phyloP scores from a whole-genome alignment of 2,888 invertebrate species.

The Phyto melanocephala region DNA sequence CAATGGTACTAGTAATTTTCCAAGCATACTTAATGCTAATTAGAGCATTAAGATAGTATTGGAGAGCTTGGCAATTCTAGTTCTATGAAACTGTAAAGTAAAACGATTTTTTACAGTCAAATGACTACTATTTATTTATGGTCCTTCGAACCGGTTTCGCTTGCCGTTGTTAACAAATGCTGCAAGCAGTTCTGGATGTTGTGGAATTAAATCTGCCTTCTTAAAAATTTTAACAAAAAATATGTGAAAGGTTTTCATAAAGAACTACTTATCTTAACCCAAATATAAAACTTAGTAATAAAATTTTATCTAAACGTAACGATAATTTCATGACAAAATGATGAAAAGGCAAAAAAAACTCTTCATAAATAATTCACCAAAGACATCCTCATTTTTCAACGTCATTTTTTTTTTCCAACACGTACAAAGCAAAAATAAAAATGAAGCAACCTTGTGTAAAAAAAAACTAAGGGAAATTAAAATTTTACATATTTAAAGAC shows the following conservation, averaged over 20 bases:
- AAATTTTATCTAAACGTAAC: background rate
- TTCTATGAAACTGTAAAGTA: too few species aligned
- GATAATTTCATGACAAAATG: background rate
- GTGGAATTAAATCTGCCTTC: too few species aligned
- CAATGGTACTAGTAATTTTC: too few species aligned
- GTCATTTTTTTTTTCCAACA: background rate
- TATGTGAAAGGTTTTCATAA: background rate
- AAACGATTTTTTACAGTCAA: too few species aligned
- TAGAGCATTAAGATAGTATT: too few species aligned
- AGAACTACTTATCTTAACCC: background rate
- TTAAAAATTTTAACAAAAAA: background rate
- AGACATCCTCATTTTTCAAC: background rate
- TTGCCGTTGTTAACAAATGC: too few species aligned
- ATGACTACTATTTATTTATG: too few species aligned
- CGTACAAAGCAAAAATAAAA: background rate
- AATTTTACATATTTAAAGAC: background rate
- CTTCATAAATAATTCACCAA: background rate
- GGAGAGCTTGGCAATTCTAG: too few species aligned
- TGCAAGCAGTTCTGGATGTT: too few species aligned
- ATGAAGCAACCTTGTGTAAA: background rate
- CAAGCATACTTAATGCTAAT: too few species aligned
- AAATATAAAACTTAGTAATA: background rate
- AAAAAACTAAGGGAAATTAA: background rate
- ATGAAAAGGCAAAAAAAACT: background rate
- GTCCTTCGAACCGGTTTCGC: too few species aligned